Conservation (phyloP, 1,140 invertebrate genomes). For the Paramacrobiotus metropolitanus region DNA sequence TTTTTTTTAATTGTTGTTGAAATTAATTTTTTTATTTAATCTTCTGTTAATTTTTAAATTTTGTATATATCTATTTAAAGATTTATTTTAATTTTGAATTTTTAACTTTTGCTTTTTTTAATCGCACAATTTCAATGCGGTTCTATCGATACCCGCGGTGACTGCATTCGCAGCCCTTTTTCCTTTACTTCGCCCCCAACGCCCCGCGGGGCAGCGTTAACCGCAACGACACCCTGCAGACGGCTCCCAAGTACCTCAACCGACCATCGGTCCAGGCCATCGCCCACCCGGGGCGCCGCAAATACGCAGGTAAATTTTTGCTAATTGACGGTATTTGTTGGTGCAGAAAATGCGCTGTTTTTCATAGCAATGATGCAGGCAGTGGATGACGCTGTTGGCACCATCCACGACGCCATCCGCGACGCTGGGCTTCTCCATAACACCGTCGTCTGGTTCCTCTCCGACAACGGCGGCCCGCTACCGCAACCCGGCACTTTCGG, state of each 20-base stretch:
- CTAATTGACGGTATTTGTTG: too few species aligned
- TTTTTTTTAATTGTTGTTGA: too few species aligned
- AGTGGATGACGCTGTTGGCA: neutral
- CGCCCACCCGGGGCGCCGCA: neutral
- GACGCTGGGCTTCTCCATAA: neutral
- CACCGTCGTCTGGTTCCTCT: neutral
- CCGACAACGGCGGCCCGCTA: neutral
- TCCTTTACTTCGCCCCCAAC: neutral
- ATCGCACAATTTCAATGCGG: too few species aligned
- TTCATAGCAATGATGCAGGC: neutral
- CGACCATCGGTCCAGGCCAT: neutral
- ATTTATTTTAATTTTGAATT: too few species aligned
- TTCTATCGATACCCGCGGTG: too few species aligned
- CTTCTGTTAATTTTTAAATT: neutral
- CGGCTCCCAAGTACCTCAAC: neutral
- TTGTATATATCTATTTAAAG: too few species aligned
- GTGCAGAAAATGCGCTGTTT: neutral
- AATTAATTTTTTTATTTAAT: neutral
- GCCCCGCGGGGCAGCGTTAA: neutral
- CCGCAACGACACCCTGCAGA: neutral
- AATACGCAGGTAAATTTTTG: neutral
- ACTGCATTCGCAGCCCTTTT: neutral
- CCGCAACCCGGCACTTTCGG: neutral
- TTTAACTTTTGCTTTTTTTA: too few species aligned
- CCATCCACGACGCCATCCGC: neutral